These are phyloP conservation scores for Stegostoma tigrinum DNA, from an alignment of 2,113 vertebrate species.

Conservation along the genomic window DNA sequence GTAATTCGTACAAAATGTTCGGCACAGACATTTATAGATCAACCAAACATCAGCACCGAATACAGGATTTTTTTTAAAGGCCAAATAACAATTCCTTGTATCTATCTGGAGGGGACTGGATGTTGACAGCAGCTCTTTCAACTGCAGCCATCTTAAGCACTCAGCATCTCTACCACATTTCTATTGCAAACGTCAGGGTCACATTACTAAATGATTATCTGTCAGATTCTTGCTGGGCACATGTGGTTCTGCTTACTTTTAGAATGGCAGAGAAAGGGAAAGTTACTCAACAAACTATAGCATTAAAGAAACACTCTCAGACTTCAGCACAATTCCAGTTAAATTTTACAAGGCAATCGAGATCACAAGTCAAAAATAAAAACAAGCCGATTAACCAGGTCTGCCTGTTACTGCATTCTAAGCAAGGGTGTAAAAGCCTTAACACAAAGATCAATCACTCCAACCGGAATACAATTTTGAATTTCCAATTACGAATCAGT, in stretches of 20 bases:
- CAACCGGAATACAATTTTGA: neutral
- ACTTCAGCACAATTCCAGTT: neutral
- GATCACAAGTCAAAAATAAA: neutral
- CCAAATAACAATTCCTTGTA: neutral
- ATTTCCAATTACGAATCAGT: neutral
- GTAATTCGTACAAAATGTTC: neutral
- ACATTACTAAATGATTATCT: constrained; percentile 1
- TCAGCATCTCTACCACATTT: constrained; percentile 16
- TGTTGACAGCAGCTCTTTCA: neutral
- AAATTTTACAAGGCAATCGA: neutral
- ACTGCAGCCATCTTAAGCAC: constrained; percentile 28
- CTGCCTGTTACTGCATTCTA: neutral
- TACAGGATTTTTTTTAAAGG: neutral
- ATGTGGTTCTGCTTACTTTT: constrained; percentile 18
- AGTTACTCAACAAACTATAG: neutral
- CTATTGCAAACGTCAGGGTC: neutral
- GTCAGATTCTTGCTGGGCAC: neutral
- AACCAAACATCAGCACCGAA: neutral
- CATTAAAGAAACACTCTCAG: neutral
- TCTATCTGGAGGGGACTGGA: neutral
- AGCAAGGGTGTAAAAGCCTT: neutral
- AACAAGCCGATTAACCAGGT: neutral
- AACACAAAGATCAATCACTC: neutral
- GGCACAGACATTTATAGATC: neutral
- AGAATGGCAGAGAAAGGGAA: neutral